Base-by-base conservation (phyloP, 2,113 vertebrate species). In the Etia nguti region DNA sequence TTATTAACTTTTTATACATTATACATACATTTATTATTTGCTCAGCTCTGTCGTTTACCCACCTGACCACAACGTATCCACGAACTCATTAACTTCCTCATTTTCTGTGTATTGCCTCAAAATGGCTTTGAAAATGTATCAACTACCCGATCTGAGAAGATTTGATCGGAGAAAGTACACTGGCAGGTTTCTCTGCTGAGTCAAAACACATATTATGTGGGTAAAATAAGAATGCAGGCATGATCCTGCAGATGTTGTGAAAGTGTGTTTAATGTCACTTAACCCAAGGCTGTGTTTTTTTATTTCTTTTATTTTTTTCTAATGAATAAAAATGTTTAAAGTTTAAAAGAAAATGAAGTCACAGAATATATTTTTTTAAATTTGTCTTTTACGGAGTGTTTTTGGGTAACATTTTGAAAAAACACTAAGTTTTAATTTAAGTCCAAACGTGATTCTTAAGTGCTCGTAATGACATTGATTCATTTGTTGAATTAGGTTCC, bases 51-150 rank as follows among this genome's bases (percentile, higher is more conserved):
- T 3, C 10, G 10, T 10, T 38, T 16, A 43, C n/a, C 36, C 34
- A 41, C 7, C 65, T 43, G 65, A 22, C 20, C 20, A 41, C 36
- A 1, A 22, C 0, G 1, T 8, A 13, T 24, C 1, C 6, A 13
- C 36, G 62, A 0, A 1, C 62, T 68, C 34, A 15, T 68, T 38
- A 41, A 22, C 4, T 68, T 15, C n/a, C 7, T 24, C 13, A 8
- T 41, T 43, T 43, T 24, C 36, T 70, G 36, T 9, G 1, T 6
- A 9, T 41, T 41, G n/a, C 1, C 36, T 22, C 22, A 24, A 43
- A 41, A 41, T 70, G 13, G n/a, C 6, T 68, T 41, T 8, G 6
- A 22, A 43, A 15, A 2, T 1, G 12, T 22, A 43, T 70, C 65
- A 24, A 3, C 38, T 43, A 24, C 65, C 5, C 16, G 65, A 70